A percentile compares a stretch with the other conserved stretches of the same genome.
Conservation (phyloP, 2,888 invertebrate species). For the Harmothoe impar region DNA sequence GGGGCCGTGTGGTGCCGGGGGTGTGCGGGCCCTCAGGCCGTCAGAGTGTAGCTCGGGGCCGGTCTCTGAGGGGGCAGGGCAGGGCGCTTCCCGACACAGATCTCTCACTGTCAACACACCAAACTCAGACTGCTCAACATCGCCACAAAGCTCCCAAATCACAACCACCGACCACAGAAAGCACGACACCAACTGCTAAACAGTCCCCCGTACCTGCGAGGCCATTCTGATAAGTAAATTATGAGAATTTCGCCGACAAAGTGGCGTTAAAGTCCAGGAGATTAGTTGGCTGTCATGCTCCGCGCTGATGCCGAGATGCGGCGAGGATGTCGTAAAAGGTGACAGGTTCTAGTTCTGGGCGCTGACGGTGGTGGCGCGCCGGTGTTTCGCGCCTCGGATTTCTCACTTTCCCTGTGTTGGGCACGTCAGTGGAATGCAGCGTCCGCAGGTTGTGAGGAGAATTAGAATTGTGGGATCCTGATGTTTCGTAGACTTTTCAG, state of each 20-base stretch:
- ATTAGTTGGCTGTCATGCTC: neutral
- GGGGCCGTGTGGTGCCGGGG: too few species aligned
- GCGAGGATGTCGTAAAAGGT: constrained; percentile 37
- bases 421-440: too few species aligned
- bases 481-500: too few species aligned
- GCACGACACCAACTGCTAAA: neutral
- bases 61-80: neutral
- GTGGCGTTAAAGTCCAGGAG: neutral
- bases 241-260: neutral
- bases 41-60: too few species aligned
- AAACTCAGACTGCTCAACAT: neutral
- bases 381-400: too few species aligned
- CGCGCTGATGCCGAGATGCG: neutral
- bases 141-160: constrained; percentile 1
- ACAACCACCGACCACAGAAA: neutral
- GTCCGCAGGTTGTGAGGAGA: too few species aligned
- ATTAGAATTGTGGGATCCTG: too few species aligned
- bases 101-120: constrained; percentile 1
- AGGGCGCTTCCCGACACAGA: neutral
- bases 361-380: too few species aligned
- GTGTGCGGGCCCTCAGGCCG: too few species aligned
- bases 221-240: neutral
- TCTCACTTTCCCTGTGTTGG: too few species aligned
- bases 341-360: neutral
- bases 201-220: constrained; percentile 21